Evolutionary conservation across 2,113 vertebrate species (phyloP).

Genomic region (Nematolebias whitei): DNA sequence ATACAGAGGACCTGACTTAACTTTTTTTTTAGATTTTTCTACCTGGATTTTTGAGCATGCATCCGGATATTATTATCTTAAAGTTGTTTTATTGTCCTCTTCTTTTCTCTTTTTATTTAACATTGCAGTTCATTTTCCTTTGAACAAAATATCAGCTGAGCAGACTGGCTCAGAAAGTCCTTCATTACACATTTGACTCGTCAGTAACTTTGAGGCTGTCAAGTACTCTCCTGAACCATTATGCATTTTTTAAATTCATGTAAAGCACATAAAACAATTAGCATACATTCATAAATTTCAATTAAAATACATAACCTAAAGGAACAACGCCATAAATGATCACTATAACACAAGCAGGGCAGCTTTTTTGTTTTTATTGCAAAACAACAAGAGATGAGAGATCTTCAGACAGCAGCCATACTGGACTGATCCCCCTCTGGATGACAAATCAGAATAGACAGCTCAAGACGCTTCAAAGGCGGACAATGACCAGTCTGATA

Average conservation of each 20-base stretch:
- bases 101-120: background rate
- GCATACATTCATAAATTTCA: background rate
- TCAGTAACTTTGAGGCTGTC: too few species aligned
- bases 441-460: constrained; percentile 75
- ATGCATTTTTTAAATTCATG: background rate
- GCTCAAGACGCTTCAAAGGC: constrained; percentile 77
- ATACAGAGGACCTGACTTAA: too few species aligned
- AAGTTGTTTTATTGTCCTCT: background rate
- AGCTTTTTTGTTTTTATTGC: constrained; percentile 53
- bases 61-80: too few species aligned
- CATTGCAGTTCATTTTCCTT: background rate
- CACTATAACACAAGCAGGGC: constrained; percentile 24
- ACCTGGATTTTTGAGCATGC: too few species aligned
- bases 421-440: constrained; percentile 63
- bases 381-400: constrained; percentile 64
- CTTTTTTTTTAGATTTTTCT: too few species aligned
- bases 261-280: too few species aligned
- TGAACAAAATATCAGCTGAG: too few species aligned
- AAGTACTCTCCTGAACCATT: too few species aligned
- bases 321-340: constrained; percentile 23
- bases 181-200: too few species aligned
- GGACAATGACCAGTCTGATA: constrained; percentile 72
- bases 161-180: too few species aligned
- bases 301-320: constrained; percentile 11
- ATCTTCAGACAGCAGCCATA: constrained; percentile 75